Percentiles rank a stretch among this genome's conserved stretches.
Evolutionary conservation across 1,140 invertebrate species (phyloP).

Genomic region (Ganaspis sp.): DNA sequence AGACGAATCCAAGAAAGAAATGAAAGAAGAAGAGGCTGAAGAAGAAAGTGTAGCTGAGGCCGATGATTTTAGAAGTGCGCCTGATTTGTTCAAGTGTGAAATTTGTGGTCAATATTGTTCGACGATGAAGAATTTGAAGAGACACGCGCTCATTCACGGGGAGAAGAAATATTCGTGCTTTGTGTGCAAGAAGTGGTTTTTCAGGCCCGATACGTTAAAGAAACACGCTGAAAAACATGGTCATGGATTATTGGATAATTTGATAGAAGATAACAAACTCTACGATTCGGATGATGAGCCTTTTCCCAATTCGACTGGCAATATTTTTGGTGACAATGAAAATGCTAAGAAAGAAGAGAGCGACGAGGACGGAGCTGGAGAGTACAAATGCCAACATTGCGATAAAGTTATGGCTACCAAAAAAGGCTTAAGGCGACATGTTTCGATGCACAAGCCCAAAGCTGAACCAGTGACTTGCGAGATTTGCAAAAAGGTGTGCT

Average conservation of each 20-base stretch:
- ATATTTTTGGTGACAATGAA: slow-evolving; percentile 54
- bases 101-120: slow-evolving; percentile 72
- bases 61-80: slow-evolving; percentile 66
- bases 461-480: slow-evolving; percentile 72
- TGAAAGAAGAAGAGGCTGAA: slow-evolving; percentile 55
- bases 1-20: slow-evolving; percentile 51
- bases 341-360: slow-evolving; percentile 63
- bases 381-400: slow-evolving; percentile 71
- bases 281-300: slow-evolving; percentile 65
- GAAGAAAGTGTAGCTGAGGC: slow-evolving; percentile 58
- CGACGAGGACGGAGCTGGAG: slow-evolving; percentile 64
- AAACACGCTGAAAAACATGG: slow-evolving; percentile 71
- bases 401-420: slow-evolving; percentile 72
- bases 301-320: slow-evolving; percentile 46
- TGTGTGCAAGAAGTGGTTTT: slow-evolving; percentile 74
- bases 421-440: slow-evolving; percentile 71
- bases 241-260: slow-evolving; percentile 68
- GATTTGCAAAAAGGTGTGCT: slow-evolving; percentile 70
- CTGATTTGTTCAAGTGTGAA: slow-evolving; percentile 71
- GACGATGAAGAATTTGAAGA: slow-evolving; percentile 70
- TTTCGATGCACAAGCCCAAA: slow-evolving; percentile 74
- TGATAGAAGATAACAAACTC: slow-evolving; percentile 66
- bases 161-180: slow-evolving; percentile 75
- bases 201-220: slow-evolving; percentile 72
- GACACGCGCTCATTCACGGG: slow-evolving; percentile 70